phyloP scores from a whole-genome alignment of 1,140 invertebrate species.

The Aphelinus atriplicis region DNA sequence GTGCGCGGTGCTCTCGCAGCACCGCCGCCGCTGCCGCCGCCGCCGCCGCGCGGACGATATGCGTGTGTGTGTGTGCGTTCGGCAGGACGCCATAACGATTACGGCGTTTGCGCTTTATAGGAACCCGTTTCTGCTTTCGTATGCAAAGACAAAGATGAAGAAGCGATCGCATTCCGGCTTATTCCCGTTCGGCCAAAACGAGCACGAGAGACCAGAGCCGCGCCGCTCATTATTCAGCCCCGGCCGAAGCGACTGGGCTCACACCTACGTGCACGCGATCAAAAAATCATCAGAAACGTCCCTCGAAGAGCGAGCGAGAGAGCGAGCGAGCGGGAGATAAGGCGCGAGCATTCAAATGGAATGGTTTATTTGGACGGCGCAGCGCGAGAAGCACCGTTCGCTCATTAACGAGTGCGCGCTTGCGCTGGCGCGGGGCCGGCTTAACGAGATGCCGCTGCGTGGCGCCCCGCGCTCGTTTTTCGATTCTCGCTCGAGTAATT shows the following conservation, averaged over 20 bases:
- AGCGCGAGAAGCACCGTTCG: constrained; percentile 37
- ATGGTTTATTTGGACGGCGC: too few relatives aligned
- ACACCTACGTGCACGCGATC: too few relatives aligned
- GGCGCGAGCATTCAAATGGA: too few relatives aligned
- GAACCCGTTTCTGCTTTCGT: neutral
- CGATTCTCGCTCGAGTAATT: neutral
- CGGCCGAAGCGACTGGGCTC: neutral
- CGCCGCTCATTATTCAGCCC: constrained; percentile 40
- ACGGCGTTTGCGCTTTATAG: neutral
- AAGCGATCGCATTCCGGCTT: neutral
- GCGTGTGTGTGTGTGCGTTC: too few relatives aligned
- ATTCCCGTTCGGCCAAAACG: too few relatives aligned
- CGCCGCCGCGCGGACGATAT: too few relatives aligned
- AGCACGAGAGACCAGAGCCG: neutral
- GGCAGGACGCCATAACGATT: neutral
- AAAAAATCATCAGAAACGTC: too few relatives aligned
- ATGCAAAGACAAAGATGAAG: neutral
- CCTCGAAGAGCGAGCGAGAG: too few relatives aligned
- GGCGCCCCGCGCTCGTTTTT: neutral
- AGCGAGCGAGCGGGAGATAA: too few relatives aligned
- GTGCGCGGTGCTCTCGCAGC: too few relatives aligned
- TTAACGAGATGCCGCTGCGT: constrained; percentile 41
- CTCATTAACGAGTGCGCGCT: constrained; percentile 43
- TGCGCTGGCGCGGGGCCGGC: too few relatives aligned
- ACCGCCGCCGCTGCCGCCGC: too few relatives aligned